A percentile compares a stretch with the other conserved stretches of the same genome.
phyloP scores from a whole-genome alignment of 1,140 invertebrate species.

The Mya arenaria region DNA sequence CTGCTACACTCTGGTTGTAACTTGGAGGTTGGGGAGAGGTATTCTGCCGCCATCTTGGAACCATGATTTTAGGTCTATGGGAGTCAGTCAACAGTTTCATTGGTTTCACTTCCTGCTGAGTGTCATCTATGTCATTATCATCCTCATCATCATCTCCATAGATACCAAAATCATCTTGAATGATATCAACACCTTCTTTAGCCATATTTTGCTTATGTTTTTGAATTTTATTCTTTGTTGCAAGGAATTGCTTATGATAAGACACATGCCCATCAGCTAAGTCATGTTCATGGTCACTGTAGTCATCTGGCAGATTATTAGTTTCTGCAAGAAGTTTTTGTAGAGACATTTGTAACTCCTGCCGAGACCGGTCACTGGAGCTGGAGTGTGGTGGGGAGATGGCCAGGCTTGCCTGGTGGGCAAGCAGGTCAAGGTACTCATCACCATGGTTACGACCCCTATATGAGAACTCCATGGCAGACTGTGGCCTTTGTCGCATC shows the following conservation, averaged over 20 bases:
- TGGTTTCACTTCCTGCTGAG: constrained; percentile 31
- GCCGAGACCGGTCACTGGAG: constrained; percentile 41
- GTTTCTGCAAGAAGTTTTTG: constrained; percentile 42
- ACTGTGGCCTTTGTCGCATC: constrained; percentile 38
- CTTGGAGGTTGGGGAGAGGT: constrained; percentile 38
- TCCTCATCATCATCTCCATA: constrained; percentile 55
- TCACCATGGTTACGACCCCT: constrained; percentile 8
- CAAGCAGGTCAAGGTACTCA: constrained; percentile 37
- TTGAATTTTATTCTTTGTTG: constrained; percentile 35
- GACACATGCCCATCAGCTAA: constrained; percentile 16
- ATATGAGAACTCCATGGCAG: constrained; percentile 49
- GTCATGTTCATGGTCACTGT: background rate
- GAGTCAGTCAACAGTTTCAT: constrained; percentile 41
- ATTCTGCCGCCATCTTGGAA: constrained; percentile 55
- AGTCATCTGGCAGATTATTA: constrained; percentile 13
- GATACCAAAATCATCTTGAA: constrained; percentile 30
- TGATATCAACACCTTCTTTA: background rate
- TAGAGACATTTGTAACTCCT: constrained; percentile 45
- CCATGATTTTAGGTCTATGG: constrained; percentile 54
- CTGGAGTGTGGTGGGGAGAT: constrained; percentile 47
- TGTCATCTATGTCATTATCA: constrained; percentile 41
- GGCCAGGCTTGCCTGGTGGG: constrained; percentile 41
- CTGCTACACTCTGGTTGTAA: constrained; percentile 8
- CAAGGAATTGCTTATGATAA: constrained; percentile 43
- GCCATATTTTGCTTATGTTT: constrained; percentile 14